A percentile compares a stretch with the other conserved stretches of the same genome.
These are phyloP conservation scores for Dryocosmus kuriphilus DNA, from an alignment of 2,888 invertebrate species.

Conservation along the genomic window DNA sequence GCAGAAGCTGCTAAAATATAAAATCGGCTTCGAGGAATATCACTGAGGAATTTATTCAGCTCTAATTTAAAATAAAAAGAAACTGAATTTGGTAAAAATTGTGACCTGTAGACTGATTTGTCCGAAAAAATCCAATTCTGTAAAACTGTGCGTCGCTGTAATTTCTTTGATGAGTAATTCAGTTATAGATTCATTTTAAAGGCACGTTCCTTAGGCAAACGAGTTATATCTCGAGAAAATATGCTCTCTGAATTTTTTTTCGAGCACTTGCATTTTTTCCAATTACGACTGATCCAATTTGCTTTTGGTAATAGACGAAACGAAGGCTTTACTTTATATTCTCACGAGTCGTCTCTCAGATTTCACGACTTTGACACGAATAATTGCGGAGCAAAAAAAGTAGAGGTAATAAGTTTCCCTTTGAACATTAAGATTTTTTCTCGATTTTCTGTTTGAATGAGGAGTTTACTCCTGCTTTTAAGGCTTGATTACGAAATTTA, in stretches of 20 bases:
- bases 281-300: slow-evolving; percentile 36
- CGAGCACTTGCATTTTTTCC: slow-evolving; percentile 23
- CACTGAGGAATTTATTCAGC: too few relatives aligned
- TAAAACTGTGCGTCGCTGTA: too few relatives aligned
- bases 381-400: slow-evolving; percentile 37
- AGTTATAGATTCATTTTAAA: slow-evolving; percentile 11
- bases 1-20: too few relatives aligned
- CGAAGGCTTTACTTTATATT: slow-evolving; percentile 36
- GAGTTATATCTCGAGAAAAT: slow-evolving; percentile 11
- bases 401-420: slow-evolving; percentile 23
- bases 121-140: too few relatives aligned
- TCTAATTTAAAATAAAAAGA: too few relatives aligned
- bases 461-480: slow-evolving; percentile 22
- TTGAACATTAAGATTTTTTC: slow-evolving; percentile 30
- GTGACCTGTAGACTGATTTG: too few relatives aligned
- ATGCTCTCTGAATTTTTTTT: slow-evolving; percentile 2
- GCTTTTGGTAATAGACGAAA: slow-evolving; percentile 36
- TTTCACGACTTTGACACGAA: slow-evolving; percentile 37
- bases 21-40: too few relatives aligned
- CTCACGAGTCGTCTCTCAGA: slow-evolving; percentile 16
- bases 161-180: not conserved
- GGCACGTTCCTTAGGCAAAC: not conserved
- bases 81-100: too few relatives aligned
- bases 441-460: slow-evolving; percentile 22
- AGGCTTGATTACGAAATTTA: slow-evolving; percentile 30